Percentiles rank a stretch among this genome's conserved stretches.
Evolutionary conservation across 2,113 vertebrate species (phyloP).

Genomic region (Ursus arctos): DNA sequence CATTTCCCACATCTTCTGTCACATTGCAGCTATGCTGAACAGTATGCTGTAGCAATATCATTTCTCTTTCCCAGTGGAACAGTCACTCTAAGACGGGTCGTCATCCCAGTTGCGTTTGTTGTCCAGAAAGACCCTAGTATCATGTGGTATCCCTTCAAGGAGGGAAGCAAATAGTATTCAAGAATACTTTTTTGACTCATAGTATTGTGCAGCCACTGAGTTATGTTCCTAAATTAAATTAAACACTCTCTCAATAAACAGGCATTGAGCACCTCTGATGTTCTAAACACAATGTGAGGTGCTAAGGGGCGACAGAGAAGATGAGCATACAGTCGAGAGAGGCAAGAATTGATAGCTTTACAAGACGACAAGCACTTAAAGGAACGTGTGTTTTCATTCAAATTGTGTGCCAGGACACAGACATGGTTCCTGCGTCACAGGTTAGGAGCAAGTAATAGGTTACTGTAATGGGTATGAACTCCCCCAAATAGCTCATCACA

Average conservation of each 20-base stretch:
- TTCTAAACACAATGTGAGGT: neutral
- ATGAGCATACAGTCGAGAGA: neutral
- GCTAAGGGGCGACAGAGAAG: neutral
- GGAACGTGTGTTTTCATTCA: neutral
- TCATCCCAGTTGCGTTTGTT: neutral
- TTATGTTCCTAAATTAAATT: constrained; percentile 12
- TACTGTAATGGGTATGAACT: neutral
- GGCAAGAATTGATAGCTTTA: neutral
- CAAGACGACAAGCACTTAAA: neutral
- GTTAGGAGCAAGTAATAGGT: neutral
- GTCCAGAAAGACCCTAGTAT: neutral
- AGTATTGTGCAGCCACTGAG: neutral
- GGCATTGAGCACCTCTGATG: neutral
- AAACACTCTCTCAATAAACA: neutral
- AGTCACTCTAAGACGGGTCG: neutral
- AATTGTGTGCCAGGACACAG: neutral
- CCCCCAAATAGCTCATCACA: neutral
- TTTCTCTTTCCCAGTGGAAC: neutral
- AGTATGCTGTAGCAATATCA: neutral
- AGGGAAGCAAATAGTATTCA: neutral
- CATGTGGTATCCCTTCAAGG: neutral
- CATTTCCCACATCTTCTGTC: neutral
- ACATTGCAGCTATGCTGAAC: neutral
- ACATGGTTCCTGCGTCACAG: neutral
- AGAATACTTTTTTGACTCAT: neutral